phyloP scores from a whole-genome alignment of 2,113 vertebrate genomes.

The Sapayoa aenigma region DNA sequence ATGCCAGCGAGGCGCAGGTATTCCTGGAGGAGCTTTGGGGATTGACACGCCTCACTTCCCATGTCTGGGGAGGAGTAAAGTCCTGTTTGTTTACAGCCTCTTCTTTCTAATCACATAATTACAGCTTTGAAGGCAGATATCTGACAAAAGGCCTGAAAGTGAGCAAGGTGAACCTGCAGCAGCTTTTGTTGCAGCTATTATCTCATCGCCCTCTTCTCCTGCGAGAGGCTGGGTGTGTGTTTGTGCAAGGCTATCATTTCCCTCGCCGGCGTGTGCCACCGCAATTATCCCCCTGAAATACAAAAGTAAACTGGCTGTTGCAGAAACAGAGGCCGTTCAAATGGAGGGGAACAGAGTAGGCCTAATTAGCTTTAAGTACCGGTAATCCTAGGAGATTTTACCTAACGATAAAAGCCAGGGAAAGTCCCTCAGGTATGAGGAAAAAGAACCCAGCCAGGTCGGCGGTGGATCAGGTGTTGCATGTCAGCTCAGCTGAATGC shows the following conservation, averaged over 20 bases:
- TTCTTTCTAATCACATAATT: conserved; percentile 71
- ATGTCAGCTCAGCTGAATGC: conserved; percentile 82
- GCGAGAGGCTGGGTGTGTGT: background rate
- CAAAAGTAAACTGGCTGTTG: conserved; percentile 67
- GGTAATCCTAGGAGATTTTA: conserved; percentile 90
- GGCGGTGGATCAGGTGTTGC: conserved; percentile 83
- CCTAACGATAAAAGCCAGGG: conserved; percentile 79
- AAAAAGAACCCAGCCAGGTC: conserved; percentile 78
- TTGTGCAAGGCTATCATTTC: conserved; percentile 70
- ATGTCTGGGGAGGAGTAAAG: background rate
- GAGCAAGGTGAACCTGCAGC: conserved; percentile 58
- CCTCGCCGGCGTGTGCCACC: conserved; percentile 62
- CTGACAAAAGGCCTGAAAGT: conserved; percentile 50
- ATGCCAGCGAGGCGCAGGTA: background rate
- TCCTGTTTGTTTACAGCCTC: conserved; percentile 68
- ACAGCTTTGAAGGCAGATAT: conserved; percentile 41
- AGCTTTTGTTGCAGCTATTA: conserved; percentile 49
- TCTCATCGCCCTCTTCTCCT: conserved; percentile 37
- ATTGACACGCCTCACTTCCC: background rate
- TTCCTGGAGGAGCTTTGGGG: background rate
- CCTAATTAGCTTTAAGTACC: conserved; percentile 95
- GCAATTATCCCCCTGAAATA: conserved; percentile 73
- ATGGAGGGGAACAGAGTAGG: conserved; percentile 88
- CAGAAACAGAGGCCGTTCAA: conserved; percentile 70
- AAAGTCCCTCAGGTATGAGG: conserved; percentile 84